phyloP scores from a whole-genome alignment of 2,113 vertebrate species.

The Nibea coibor region DNA sequence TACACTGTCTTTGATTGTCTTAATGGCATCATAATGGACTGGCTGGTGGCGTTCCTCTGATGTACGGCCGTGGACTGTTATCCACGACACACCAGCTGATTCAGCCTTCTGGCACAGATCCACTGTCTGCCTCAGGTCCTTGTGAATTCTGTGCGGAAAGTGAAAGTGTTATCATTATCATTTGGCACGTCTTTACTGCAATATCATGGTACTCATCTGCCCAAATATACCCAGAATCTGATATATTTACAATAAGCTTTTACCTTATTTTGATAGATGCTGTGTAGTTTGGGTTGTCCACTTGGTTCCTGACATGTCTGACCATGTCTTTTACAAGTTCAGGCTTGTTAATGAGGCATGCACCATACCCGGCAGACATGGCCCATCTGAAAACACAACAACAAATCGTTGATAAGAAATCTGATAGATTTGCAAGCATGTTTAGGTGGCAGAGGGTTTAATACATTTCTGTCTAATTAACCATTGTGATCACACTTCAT shows the following conservation, averaged over 20 bases:
- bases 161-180: too few species aligned
- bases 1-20: constrained; percentile 92
- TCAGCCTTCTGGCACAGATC: constrained; percentile 96
- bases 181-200: not conserved
- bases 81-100: constrained; percentile 94
- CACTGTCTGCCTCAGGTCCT: constrained; percentile 90
- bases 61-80: constrained; percentile 95
- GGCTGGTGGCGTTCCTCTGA: constrained; percentile 94
- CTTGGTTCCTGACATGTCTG: constrained; percentile 90
- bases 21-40: constrained; percentile 94
- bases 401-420: not conserved
- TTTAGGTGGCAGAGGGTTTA: not conserved
- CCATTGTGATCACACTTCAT: not conserved
- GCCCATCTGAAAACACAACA: constrained; percentile 89
- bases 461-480: not conserved
- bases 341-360: constrained; percentile 96
- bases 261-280: constrained; percentile 97
- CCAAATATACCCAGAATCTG: not conserved
- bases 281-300: constrained; percentile 90
- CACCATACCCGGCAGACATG: constrained; percentile 94
- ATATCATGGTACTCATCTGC: not conserved
- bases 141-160: constrained; percentile 87
- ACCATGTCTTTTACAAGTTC: constrained; percentile 96
- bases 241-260: not conserved
- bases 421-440: not conserved